A percentile compares a stretch with the other conserved stretches of the same genome.
phyloP scores from a whole-genome alignment of 2,888 invertebrate genomes.

The Meganola albula region DNA sequence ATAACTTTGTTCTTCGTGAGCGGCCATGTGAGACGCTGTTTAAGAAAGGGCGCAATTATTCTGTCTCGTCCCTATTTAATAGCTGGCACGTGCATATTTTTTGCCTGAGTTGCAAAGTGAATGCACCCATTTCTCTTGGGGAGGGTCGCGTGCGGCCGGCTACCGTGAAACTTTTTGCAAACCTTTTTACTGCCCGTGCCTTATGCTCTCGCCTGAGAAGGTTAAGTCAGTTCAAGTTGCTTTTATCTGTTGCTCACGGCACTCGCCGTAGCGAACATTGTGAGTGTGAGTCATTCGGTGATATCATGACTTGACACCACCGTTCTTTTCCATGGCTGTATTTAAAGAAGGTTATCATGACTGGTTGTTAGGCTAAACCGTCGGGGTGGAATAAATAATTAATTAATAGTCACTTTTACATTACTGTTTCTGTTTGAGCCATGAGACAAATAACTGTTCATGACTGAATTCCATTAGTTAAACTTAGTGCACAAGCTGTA shows the following conservation, averaged over 20 bases:
- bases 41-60: slow-evolving; percentile 44
- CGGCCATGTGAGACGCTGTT: slow-evolving; percentile 49
- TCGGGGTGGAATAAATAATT: no score
- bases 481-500: no score
- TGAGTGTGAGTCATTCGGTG: slow-evolving; percentile 58
- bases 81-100: slow-evolving; percentile 69
- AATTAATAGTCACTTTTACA: slow-evolving; percentile 38
- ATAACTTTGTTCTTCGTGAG: slow-evolving; percentile 51
- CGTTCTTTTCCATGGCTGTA: slow-evolving; percentile 49
- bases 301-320: slow-evolving; percentile 57
- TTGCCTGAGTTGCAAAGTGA: slow-evolving; percentile 46
- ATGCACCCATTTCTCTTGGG: slow-evolving; percentile 48
- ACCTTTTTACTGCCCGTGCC: slow-evolving; percentile 46
- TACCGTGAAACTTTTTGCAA: slow-evolving; percentile 52
- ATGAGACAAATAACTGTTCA: no score
- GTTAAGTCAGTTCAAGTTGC: slow-evolving; percentile 57
- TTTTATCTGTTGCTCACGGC: slow-evolving; percentile 38
- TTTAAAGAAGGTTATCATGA: no score
- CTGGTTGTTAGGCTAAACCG: no score
- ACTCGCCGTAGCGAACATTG: no score
- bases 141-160: slow-evolving; percentile 50
- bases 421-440: no score
- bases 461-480: no score
- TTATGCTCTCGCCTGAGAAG: slow-evolving; percentile 53
- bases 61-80: slow-evolving; percentile 58